Conservation (phyloP, 2,888 invertebrate genomes). For the Lasius fuliginosus region DNA sequence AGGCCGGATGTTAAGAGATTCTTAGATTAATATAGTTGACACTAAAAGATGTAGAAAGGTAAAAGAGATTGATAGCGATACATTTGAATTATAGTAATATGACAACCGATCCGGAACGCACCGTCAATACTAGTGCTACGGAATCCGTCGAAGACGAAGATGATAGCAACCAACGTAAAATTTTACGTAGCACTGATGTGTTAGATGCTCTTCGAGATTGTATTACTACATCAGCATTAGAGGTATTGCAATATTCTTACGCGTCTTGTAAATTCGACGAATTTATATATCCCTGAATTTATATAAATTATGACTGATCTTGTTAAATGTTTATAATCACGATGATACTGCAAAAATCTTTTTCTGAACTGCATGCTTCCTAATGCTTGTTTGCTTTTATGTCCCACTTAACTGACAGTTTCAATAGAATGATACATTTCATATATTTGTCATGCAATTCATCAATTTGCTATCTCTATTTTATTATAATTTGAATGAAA, state of each 20-base stretch:
- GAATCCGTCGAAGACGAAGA: conserved; percentile 91
- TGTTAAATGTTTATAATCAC: neutral
- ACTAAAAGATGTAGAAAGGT: neutral
- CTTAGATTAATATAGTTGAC: conserved; percentile 12
- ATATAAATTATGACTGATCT: neutral
- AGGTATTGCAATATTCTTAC: conserved; percentile 79
- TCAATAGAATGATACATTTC: conserved; percentile 16
- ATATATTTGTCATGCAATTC: neutral
- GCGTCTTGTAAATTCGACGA: conserved; percentile 27
- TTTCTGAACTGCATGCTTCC: conserved; percentile 24
- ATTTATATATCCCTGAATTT: neutral
- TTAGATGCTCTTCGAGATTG: conserved; percentile 89
- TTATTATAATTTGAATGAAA: neutral
- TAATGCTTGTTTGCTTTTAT: conserved; percentile 29
- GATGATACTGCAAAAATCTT: conserved; percentile 30
- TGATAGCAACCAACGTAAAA: conserved; percentile 87
- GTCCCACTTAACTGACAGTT: neutral
- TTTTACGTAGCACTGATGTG: conserved; percentile 87
- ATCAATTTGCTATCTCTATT: neutral
- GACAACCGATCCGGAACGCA: conserved; percentile 90
- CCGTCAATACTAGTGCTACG: conserved; percentile 89
- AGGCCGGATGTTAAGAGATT: neutral
- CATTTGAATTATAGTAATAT: conserved; percentile 84
- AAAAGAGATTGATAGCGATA: conserved; percentile 29
- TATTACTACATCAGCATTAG: conserved; percentile 88